Evolutionary conservation across 1,140 invertebrate species (phyloP).

Genomic region (Reticulitermes speratus): DNA sequence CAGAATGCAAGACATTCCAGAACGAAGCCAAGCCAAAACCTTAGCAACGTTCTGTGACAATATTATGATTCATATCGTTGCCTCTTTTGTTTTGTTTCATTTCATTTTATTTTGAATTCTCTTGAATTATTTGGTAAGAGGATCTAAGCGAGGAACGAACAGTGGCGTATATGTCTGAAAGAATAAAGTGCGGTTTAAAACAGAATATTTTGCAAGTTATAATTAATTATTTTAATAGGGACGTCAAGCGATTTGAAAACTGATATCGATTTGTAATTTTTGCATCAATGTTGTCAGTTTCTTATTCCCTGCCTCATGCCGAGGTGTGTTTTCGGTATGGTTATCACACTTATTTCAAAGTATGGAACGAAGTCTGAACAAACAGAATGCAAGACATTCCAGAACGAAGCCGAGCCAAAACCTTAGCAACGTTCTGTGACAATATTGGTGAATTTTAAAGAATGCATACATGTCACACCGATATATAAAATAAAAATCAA

Average conservation of each 20-base stretch:
- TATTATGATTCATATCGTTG: background rate
- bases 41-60: background rate
- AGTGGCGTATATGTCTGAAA: background rate
- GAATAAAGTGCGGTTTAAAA: background rate
- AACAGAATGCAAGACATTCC: slow-evolving; percentile 15
- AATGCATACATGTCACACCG: too few species aligned
- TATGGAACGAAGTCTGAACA: slow-evolving; percentile 9
- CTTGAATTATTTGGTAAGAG: background rate
- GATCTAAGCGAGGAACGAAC: background rate
- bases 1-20: slow-evolving; percentile 15
- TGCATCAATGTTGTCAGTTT: background rate
- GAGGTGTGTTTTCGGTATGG: too few species aligned
- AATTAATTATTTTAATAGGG: too few species aligned
- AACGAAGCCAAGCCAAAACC: slow-evolving; percentile 8
- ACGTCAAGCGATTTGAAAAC: background rate
- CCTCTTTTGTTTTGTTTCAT: background rate
- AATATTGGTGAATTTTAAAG: background rate
- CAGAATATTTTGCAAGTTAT: background rate
- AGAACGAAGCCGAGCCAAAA: slow-evolving; percentile 8
- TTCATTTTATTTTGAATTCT: background rate
- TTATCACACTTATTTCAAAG: too few species aligned
- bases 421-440: background rate
- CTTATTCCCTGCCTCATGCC: too few species aligned
- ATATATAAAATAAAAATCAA: too few species aligned
- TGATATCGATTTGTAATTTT: background rate